Conservation (phyloP, 2,888 invertebrate genomes). For the Actias luna region DNA sequence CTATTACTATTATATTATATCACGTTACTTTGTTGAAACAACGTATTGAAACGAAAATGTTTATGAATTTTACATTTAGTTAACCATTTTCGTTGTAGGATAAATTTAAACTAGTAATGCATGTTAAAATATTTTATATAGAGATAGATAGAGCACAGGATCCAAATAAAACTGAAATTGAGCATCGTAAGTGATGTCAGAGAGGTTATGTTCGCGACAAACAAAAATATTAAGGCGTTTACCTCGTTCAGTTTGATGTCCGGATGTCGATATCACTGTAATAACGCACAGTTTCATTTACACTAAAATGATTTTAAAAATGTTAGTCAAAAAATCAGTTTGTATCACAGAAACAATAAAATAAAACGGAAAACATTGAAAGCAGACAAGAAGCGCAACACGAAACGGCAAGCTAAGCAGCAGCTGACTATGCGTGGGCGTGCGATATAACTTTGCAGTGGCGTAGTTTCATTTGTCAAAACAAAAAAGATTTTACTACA, state of each 20-base stretch:
- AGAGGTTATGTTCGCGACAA: slow-evolving; percentile 81
- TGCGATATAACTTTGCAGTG: slow-evolving; percentile 60
- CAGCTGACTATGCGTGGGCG: slow-evolving; percentile 83
- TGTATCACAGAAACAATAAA: slow-evolving; percentile 82
- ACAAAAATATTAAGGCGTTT: slow-evolving; percentile 82
- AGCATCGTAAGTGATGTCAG: slow-evolving; percentile 62
- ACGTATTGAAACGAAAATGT: not conserved
- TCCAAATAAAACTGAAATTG: slow-evolving; percentile 55
- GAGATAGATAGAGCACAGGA: slow-evolving; percentile 20
- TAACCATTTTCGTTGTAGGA: not conserved
- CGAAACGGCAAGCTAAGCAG: slow-evolving; percentile 87
- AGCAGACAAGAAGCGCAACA: slow-evolving; percentile 83
- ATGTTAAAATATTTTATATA: not conserved
- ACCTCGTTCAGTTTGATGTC: slow-evolving; percentile 69
- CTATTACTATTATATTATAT: not conserved
- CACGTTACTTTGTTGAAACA: not conserved
- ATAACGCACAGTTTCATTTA: slow-evolving; percentile 70
- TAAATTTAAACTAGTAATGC: not conserved
- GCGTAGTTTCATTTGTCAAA: slow-evolving; percentile 31
- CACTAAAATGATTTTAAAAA: slow-evolving; percentile 63
- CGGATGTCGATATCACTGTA: slow-evolving; percentile 67
- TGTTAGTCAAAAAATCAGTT: slow-evolving; percentile 76
- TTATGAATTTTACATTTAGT: not conserved
- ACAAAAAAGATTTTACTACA: not conserved
- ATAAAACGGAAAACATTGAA: slow-evolving; percentile 82